Evolutionary conservation across 2,797 vertebrate species (phyloP).

Genomic region (Brotula barbata): DNA sequence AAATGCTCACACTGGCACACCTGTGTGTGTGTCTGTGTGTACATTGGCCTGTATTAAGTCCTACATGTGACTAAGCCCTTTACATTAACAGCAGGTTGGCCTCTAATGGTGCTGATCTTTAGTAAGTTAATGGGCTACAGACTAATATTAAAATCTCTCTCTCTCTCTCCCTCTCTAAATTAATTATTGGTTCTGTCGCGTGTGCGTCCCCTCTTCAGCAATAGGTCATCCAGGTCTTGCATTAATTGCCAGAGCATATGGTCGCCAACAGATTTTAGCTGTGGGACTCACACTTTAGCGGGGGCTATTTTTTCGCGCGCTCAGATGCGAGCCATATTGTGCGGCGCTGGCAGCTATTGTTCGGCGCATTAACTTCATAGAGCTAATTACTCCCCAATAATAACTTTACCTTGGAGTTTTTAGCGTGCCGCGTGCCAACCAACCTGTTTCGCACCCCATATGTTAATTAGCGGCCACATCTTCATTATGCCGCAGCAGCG

Average conservation of each 20-base stretch:
- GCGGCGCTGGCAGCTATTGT: constrained; percentile 99
- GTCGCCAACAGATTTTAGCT: constrained; percentile 97
- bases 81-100: constrained; percentile 41
- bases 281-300: constrained; percentile 96
- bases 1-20: constrained; percentile 1
- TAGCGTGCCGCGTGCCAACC: constrained; percentile 93
- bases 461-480: constrained; percentile 99
- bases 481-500: constrained; percentile 98
- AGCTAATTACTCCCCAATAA: constrained; percentile 99
- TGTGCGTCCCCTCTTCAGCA: constrained; percentile 79
- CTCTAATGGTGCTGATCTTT: constrained; percentile 50
- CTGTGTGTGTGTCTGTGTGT: constrained; percentile 14
- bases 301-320: constrained; percentile 88
- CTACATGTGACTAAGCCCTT: constrained; percentile 19
- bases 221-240: constrained; percentile 94
- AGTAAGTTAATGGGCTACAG: constrained; percentile 64
- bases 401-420: constrained; percentile 99
- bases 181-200: constrained; percentile 82
- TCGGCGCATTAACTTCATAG: constrained; percentile 99
- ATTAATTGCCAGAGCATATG: constrained; percentile 99
- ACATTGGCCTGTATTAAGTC: too few relatives aligned
- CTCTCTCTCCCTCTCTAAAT: constrained; percentile 69
- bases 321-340: constrained; percentile 99
- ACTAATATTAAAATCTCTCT: constrained; percentile 59
- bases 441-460: constrained; percentile 99